These are phyloP conservation scores for Elephantulus edwardii DNA, from an alignment of 2,113 vertebrate species.

Conservation along the genomic window DNA sequence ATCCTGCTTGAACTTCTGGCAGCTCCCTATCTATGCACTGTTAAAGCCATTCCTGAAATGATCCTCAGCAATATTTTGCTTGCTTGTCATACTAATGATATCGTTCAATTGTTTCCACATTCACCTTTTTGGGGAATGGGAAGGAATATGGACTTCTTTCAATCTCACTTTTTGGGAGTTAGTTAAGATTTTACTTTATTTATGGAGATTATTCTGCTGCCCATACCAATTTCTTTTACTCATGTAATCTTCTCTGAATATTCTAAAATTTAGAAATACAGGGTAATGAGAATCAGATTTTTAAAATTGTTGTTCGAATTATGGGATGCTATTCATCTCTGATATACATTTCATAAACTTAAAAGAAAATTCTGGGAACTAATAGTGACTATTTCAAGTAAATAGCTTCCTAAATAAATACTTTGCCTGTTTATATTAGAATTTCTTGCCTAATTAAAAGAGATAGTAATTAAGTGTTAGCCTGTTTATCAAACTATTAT, in stretches of 20 bases:
- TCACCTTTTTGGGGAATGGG: too few relatives aligned
- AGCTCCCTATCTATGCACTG: too few relatives aligned
- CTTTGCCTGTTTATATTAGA: slow-evolving; percentile 75
- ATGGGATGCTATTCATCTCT: slow-evolving; percentile 13
- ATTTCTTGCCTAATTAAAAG: slow-evolving; percentile 67
- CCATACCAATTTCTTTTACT: background rate
- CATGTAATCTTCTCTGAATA: background rate
- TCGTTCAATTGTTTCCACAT: too few relatives aligned
- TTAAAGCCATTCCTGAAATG: too few relatives aligned
- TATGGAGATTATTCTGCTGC: background rate
- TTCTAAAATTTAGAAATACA: background rate
- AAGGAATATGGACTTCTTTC: too few relatives aligned
- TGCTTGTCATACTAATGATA: too few relatives aligned
- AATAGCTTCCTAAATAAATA: slow-evolving; percentile 73
- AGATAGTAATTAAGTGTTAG: slow-evolving; percentile 77
- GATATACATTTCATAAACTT: slow-evolving; percentile 45
- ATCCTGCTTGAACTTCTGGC: too few relatives aligned
- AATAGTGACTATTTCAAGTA: slow-evolving; percentile 71
- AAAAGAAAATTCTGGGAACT: slow-evolving; percentile 64
- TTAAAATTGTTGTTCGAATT: slow-evolving; percentile 33
- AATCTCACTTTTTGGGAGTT: background rate
- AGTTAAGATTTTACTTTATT: background rate
- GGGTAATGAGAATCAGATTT: background rate
- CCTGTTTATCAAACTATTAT: slow-evolving; percentile 75
- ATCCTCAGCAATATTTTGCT: too few relatives aligned